Evolutionary conservation across 2,888 invertebrate species (phyloP).

Genomic region (Hypomecis atomaria): DNA sequence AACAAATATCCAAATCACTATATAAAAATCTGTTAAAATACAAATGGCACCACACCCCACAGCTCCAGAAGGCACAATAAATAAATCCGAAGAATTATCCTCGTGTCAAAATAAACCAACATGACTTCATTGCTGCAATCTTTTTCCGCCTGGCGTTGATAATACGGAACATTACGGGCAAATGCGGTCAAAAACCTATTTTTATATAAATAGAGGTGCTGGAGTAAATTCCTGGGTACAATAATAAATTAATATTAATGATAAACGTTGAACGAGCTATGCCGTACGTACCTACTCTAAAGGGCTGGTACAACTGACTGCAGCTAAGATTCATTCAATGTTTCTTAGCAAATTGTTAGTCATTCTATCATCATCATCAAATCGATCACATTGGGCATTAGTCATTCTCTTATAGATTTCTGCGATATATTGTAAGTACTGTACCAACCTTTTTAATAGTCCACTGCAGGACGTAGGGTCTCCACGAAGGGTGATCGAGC

Average conservation of each 20-base stretch:
- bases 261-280: background rate
- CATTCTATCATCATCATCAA: too few species aligned
- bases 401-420: too few species aligned
- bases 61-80: constrained; percentile 10
- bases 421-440: too few species aligned
- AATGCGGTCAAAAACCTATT: constrained; percentile 31
- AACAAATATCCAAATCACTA: background rate
- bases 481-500: too few species aligned
- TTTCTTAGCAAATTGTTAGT: too few species aligned
- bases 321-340: too few species aligned
- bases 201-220: constrained; percentile 1
- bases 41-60: constrained; percentile 23
- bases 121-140: constrained; percentile 44
- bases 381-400: too few species aligned
- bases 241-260: background rate
- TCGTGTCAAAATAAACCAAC: constrained; percentile 23
- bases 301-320: too few species aligned
- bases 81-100: constrained; percentile 25
- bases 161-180: constrained; percentile 9
- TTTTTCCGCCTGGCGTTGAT: constrained; percentile 43
- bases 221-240: constrained; percentile 1
- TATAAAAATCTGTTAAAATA: constrained; percentile 12
- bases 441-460: too few species aligned
- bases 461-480: too few species aligned
- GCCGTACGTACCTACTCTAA: too few species aligned